These are phyloP conservation scores for Eilema griseolum DNA, from an alignment of 2,888 invertebrate genomes.

Conservation along the genomic window DNA sequence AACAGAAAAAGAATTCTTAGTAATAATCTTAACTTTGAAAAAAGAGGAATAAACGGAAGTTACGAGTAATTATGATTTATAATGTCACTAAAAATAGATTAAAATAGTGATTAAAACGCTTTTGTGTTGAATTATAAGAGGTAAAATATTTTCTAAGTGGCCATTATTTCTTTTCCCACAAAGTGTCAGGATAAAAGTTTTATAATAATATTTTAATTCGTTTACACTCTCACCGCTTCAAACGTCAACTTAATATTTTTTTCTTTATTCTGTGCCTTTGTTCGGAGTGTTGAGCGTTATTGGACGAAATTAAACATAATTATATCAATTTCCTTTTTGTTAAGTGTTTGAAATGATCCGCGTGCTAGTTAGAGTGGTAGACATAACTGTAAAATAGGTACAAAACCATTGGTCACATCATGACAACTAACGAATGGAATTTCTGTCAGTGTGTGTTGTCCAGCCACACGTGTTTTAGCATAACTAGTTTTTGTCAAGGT, in stretches of 20 bases:
- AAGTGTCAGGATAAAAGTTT: background rate
- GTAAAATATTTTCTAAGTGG: slow-evolving; percentile 7
- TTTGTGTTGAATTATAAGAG: background rate
- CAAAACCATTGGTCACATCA: background rate
- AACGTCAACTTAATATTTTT: slow-evolving; percentile 4
- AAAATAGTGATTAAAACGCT: background rate
- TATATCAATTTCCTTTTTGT: background rate
- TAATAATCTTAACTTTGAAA: background rate
- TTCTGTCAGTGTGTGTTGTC: background rate
- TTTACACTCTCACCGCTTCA: slow-evolving; percentile 6
- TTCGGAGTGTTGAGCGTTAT: background rate
- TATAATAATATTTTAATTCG: slow-evolving; percentile 6
- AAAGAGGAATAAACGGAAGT: background rate
- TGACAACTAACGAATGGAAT: background rate
- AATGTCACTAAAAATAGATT: no score
- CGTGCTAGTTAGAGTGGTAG: background rate
- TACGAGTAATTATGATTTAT: no score
- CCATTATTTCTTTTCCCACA: slow-evolving; percentile 6
- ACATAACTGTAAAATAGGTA: background rate
- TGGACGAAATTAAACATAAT: background rate
- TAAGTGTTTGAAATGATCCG: background rate
- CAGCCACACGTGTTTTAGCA: background rate
- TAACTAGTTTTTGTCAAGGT: background rate
- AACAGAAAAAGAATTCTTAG: background rate
- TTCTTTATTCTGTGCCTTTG: background rate